These are phyloP conservation scores for Lycopodina hypogea DNA, from an alignment of 37 sponge, comb jelly and placozoan species.

Conservation along the genomic window DNA sequence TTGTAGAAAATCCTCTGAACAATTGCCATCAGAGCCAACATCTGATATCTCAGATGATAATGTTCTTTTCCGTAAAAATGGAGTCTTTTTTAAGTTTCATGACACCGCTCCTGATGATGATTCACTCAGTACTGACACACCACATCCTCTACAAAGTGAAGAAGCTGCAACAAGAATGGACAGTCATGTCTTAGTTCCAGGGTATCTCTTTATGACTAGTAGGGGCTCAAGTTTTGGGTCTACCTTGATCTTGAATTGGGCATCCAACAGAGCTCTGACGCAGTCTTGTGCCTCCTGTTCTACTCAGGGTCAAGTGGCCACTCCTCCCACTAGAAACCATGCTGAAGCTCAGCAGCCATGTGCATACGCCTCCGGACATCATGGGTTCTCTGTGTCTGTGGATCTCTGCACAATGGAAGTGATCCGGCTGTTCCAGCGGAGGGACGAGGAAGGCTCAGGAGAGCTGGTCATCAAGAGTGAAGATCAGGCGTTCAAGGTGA, in stretches of 20 bases:
- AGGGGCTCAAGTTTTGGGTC: conserved; percentile 43
- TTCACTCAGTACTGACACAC: neutral
- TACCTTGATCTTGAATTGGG: conserved; percentile 76
- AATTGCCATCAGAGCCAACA: no score
- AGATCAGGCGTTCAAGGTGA: conserved; percentile 25
- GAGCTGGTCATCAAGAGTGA: conserved; percentile 41
- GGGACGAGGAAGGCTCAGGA: conserved; percentile 28
- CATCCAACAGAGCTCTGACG: conserved; percentile 33
- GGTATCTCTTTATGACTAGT: conserved; percentile 54
- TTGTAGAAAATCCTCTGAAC: no score
- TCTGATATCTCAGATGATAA: conserved; percentile 31
- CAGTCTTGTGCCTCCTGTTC: neutral
- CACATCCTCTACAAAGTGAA: neutral
- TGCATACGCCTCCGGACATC: neutral
- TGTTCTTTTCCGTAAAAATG: conserved; percentile 56
- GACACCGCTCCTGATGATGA: neutral
- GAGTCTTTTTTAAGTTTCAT: conserved; percentile 33
- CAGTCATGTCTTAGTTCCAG: conserved; percentile 22
- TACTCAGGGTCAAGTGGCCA: no score
- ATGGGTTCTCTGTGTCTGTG: conserved; percentile 39
- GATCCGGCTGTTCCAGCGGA: conserved; percentile 60
- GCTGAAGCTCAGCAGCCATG: neutral
- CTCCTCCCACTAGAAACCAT: neutral
- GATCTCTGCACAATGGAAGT: conserved; percentile 61
- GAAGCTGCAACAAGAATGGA: neutral